Base-by-base conservation (phyloP, 2,113 vertebrate genomes). In the Otocyon megalotis region DNA sequence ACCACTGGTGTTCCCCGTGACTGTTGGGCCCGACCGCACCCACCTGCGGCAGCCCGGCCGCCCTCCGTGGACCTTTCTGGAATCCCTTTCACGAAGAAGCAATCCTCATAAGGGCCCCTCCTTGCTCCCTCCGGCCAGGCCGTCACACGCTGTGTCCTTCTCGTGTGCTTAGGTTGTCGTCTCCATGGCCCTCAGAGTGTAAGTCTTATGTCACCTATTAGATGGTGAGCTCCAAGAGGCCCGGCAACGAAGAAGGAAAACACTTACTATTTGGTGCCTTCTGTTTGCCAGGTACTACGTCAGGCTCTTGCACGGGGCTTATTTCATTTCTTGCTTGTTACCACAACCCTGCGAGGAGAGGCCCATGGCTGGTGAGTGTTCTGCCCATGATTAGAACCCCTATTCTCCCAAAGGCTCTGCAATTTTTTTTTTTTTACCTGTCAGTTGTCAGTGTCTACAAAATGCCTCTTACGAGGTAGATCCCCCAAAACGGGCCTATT, bases 21-120 rank as follows among this genome's bases (percentile, higher is more conserved):
- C 71, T 80, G n/a, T 14, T 71, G 10, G 76, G 17, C 22, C 56
- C 28, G 10, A 8, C 67, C 2, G 24, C 79, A 19, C 63, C 94
- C 94, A 97, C 97, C 96, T 97, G 97, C 85, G 80, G 97, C 94
- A 76, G 60, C 2, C n/a, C 67, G n/a, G 2, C 58, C 9, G 3
- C 30, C 71, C 60, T 86, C 62, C 17, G 0, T 1, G 22, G 50
- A 72, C 37, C 93, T n/a, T 2, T 77, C 79, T 74, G 32, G 82
- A 54, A 54, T 32, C 1, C 15, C 54, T 62, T 71, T 26, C 5
- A 0, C 26, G 0, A 67, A 67, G 87, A 30, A 88, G 65, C 63
- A 16, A 32, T 32, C 79, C 82, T 84, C 72, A 0, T 32, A 16
- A 30, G 43, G 43, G 43, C 54, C 58, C 19, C 77, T 43, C 53